These are phyloP conservation scores for Lasioglossum baleicum DNA, from an alignment of 1,140 invertebrate genomes.

Conservation along the genomic window DNA sequence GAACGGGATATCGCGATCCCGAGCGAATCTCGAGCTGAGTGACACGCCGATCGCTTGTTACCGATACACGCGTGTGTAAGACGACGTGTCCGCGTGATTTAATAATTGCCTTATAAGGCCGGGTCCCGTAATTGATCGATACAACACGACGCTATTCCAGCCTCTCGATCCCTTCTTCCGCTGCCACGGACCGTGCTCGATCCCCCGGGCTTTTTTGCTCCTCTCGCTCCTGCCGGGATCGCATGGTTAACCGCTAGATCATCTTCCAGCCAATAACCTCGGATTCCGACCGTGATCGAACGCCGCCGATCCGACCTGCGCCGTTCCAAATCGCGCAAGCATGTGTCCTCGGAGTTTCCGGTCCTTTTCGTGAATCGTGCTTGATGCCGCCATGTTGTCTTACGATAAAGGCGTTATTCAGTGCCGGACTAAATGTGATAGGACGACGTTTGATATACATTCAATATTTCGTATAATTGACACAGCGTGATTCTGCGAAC, in stretches of 20 bases:
- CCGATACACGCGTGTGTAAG: slow-evolving; percentile 47
- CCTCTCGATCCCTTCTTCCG: not conserved
- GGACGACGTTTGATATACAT: too few species aligned
- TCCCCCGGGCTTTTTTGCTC: not conserved
- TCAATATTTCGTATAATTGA: too few species aligned
- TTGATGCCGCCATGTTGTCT: too few species aligned
- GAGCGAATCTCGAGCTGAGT: slow-evolving; percentile 20
- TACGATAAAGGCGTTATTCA: too few species aligned
- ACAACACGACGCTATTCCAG: slow-evolving; percentile 31
- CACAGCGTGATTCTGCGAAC: too few species aligned
- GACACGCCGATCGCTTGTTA: slow-evolving; percentile 50
- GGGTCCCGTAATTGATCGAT: slow-evolving; percentile 49
- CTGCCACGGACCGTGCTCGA: not conserved
- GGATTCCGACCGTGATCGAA: not conserved
- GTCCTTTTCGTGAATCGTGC: too few species aligned
- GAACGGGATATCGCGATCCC: slow-evolving; percentile 27
- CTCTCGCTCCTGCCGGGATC: not conserved
- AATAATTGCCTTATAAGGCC: slow-evolving; percentile 50
- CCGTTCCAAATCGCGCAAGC: too few species aligned
- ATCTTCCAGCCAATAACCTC: slow-evolving; percentile 22
- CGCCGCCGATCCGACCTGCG: not conserved
- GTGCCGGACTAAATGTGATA: too few species aligned
- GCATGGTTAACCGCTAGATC: slow-evolving; percentile 32
- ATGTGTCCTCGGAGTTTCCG: too few species aligned
- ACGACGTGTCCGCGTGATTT: slow-evolving; percentile 53